Percentiles rank a stretch among this genome's conserved stretches.
phyloP scores from a whole-genome alignment of 1,140 invertebrate genomes.

The Telenomus remus region DNA sequence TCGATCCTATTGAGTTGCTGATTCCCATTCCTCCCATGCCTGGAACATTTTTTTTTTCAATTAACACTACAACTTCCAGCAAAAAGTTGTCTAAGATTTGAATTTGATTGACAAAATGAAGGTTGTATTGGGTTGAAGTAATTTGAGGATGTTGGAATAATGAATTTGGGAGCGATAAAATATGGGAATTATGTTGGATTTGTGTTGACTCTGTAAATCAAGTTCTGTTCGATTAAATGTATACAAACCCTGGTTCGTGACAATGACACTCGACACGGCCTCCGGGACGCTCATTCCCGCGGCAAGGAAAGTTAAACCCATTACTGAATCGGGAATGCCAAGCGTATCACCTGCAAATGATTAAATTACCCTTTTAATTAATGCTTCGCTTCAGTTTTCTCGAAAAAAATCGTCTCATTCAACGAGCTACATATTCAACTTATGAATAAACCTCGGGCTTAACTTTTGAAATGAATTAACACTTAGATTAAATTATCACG shows the following conservation, averaged over 20 bases:
- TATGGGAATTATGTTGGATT: too few species aligned
- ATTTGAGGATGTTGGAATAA: too few species aligned
- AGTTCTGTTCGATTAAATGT: slow-evolving; percentile 1
- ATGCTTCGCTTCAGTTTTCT: not conserved
- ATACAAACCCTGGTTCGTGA: slow-evolving; percentile 83
- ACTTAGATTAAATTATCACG: too few species aligned
- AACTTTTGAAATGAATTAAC: too few species aligned
- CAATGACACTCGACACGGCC: slow-evolving; percentile 87
- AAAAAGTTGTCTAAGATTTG: too few species aligned
- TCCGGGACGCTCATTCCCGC: slow-evolving; percentile 91
- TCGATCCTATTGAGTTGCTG: slow-evolving; percentile 91
- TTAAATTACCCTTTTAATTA: slow-evolving; percentile 30
- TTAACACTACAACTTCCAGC: too few species aligned
- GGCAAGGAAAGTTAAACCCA: slow-evolving; percentile 90
- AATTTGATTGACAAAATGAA: too few species aligned
- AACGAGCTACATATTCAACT: too few species aligned
- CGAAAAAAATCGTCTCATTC: too few species aligned
- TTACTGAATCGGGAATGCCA: slow-evolving; percentile 82
- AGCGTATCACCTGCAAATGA: slow-evolving; percentile 78
- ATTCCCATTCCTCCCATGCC: slow-evolving; percentile 91
- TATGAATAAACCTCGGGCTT: too few species aligned
- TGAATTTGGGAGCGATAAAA: too few species aligned
- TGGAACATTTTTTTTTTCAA: slow-evolving; percentile 61
- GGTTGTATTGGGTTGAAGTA: too few species aligned
- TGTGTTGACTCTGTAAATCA: not conserved